Evolutionary conservation across 2,888 invertebrate genomes (phyloP).

Genomic region (Metallyticus violacea): DNA sequence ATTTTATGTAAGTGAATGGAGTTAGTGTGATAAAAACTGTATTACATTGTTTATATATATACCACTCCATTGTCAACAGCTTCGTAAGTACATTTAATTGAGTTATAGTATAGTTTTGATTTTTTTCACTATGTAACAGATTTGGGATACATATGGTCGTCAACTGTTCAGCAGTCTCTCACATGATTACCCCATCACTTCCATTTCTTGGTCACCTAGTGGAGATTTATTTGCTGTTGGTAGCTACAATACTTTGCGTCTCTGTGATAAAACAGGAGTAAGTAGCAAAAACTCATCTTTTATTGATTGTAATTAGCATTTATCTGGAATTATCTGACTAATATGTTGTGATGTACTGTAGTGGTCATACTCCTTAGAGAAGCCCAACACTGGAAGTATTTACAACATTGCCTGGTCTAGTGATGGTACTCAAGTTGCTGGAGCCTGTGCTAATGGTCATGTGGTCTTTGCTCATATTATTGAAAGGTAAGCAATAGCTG

Average conservation of each 20-base stretch:
- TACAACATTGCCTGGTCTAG: conserved; percentile 89
- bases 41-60: too few relatives aligned
- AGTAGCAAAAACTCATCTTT: conserved; percentile 41
- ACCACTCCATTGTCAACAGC: too few relatives aligned
- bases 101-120: too few relatives aligned
- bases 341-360: conserved; percentile 43
- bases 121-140: conserved; percentile 48
- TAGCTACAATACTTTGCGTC: conserved; percentile 84
- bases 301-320: background rate
- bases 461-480: conserved; percentile 89
- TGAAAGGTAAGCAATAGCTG: conserved; percentile 59
- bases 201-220: conserved; percentile 86
- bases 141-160: conserved; percentile 92
- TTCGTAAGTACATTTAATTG: too few relatives aligned
- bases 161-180: conserved; percentile 79
- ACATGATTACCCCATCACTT: conserved; percentile 89
- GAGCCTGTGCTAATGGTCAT: conserved; percentile 90
- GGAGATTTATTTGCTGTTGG: conserved; percentile 91
- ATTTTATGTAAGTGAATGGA: too few relatives aligned
- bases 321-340: background rate
- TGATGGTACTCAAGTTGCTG: conserved; percentile 93
- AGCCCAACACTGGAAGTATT: conserved; percentile 85
- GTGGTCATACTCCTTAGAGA: conserved; percentile 94
- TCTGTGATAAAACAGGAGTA: conserved; percentile 94
- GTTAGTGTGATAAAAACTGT: too few relatives aligned